Conservation (phyloP, 2,797 vertebrate species). For the Neomorphus geoffroyi region DNA sequence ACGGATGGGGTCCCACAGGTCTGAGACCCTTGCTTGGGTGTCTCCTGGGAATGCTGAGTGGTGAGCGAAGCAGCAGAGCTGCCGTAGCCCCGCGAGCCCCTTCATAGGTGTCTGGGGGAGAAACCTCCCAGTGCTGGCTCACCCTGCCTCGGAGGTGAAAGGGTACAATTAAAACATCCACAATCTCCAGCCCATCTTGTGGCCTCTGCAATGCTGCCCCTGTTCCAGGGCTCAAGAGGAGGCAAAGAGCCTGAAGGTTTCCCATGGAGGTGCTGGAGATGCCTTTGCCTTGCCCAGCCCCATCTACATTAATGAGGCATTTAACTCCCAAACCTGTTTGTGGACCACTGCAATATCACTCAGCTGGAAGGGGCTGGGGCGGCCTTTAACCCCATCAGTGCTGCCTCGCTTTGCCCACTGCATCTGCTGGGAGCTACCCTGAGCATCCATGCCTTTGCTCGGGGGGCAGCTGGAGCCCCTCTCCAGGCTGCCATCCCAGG, state of each 20-base stretch:
- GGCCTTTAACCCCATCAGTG: not conserved
- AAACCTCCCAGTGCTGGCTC: not conserved
- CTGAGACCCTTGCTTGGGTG: not conserved
- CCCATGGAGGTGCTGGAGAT: slow-evolving; percentile 29
- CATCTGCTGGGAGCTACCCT: not conserved
- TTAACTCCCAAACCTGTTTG: slow-evolving; percentile 26
- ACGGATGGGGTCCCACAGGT: accelerated
- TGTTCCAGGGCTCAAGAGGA: not conserved
- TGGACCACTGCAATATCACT: not conserved
- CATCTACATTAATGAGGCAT: slow-evolving; percentile 49
- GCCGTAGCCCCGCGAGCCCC: not conserved
- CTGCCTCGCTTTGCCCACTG: not conserved
- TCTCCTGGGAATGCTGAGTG: not conserved
- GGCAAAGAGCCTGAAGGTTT: not conserved
- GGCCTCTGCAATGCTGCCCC: not conserved
- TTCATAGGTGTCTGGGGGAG: not conserved
- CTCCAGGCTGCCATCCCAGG: too few relatives aligned
- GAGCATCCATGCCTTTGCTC: not conserved
- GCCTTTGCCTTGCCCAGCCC: not conserved
- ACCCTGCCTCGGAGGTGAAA: not conserved
- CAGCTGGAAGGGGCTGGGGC: not conserved
- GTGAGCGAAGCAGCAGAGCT: not conserved
- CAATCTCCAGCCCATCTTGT: accelerated
- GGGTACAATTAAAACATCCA: not conserved
- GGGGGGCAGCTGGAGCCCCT: not conserved